A percentile compares a stretch with the other conserved stretches of the same genome.
Evolutionary conservation across 2,888 invertebrate species (phyloP).

Genomic region (Eristalinus aeneus): DNA sequence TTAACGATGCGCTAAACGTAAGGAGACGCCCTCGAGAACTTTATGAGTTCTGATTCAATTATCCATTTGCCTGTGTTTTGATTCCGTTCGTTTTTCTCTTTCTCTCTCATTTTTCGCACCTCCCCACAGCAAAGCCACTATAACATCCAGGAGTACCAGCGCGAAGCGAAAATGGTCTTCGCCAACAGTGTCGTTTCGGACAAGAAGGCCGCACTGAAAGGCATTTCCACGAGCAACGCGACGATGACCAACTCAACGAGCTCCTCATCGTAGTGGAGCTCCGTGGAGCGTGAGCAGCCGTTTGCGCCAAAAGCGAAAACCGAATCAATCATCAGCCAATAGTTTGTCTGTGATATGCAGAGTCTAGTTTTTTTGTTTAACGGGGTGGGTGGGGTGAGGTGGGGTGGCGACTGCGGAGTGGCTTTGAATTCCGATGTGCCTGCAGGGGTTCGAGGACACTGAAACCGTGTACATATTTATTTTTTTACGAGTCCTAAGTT

Average conservation of each 20-base stretch:
- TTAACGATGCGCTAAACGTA: conserved; percentile 79
- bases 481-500: conserved; percentile 5
- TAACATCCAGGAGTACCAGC: conserved; percentile 77
- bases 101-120: neutral
- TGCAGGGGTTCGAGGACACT: conserved; percentile 14
- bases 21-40: conserved; percentile 40
- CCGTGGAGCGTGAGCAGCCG: neutral
- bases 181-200: conserved; percentile 77
- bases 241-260: conserved; percentile 47
- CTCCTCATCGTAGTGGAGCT: conserved; percentile 20
- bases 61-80: conserved; percentile 14
- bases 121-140: conserved; percentile 77
- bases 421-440: conserved; percentile 25
- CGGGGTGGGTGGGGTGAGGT: neutral
- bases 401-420: neutral
- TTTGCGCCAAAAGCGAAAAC: conserved; percentile 45
- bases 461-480: conserved; percentile 34
- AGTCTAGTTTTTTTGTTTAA: conserved; percentile 10
- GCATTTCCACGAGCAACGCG: conserved; percentile 49
- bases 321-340: conserved; percentile 58
- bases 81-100: neutral
- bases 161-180: conserved; percentile 77
- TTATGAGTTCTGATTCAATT: conserved; percentile 31
- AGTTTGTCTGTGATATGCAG: conserved; percentile 60
- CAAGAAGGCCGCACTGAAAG: conserved; percentile 75